Evolutionary conservation across 1,140 invertebrate species (phyloP), one percentile per base, ranked within the genome.

Genomic region (Meloidogyne floridensis): DNA sequence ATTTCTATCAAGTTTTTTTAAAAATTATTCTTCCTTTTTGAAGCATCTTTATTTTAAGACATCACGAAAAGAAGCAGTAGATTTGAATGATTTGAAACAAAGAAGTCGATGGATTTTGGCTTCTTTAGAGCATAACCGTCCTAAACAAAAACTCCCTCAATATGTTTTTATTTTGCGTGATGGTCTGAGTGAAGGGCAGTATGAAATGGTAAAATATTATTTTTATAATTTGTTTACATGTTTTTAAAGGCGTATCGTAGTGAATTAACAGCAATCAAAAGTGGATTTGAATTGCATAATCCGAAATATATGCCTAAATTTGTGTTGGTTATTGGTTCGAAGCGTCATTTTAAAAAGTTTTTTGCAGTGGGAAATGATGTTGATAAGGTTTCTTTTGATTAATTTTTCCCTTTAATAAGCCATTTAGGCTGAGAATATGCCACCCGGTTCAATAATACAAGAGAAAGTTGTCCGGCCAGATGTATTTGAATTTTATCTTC

Each of bases 401-500:
- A 47, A 5, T 65, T n/a, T 65, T 18, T 18, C 6, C 15, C 3
- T n/a, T 6, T 7, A n/a, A 4, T 65, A n/a, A 65, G 5, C n/a
- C 6, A n/a, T 65, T 65, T 65, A 65, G 75, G 47, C 75, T 8
- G 42, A 72, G 18, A 84, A 83, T 78, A 54, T 79, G n/a, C 18
- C 76, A n/a, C 77, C 83, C 13, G 83, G 83, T 69, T 84, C 83
- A 2, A 72, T 84, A 18, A 79, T 84, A n/a, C 43, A 71, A 0
- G 76, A 84, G 13, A 84, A 84, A 20, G 56, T 84, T 51, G 65
- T 70, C 6, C 83, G 83, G 2, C 51, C 74, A 0, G 83, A 84
- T 72, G 80, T 43, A n/a, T 32, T 72, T 32, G 83, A 84, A 70
- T 84, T 84, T 18, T 84, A 73, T 73, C 82, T 84, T 56, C 82